A percentile compares a stretch with the other conserved stretches of the same genome.
These are phyloP conservation scores for Cataglyphis livida DNA, from an alignment of 2,888 invertebrate genomes.

Conservation along the genomic window DNA sequence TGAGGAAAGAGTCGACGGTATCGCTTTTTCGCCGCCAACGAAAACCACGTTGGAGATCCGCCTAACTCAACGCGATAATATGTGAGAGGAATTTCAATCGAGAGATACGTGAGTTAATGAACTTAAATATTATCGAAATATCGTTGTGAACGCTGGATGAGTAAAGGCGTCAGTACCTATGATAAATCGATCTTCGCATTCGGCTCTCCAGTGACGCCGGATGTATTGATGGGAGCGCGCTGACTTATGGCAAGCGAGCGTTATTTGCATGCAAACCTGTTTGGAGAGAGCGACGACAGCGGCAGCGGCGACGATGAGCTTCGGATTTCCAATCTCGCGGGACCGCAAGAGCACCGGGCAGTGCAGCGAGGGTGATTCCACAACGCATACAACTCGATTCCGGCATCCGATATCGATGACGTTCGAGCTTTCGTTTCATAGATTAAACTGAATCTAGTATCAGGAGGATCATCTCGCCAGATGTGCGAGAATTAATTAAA, in stretches of 20 bases:
- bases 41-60: constrained; percentile 34
- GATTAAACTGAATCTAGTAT: constrained; percentile 20
- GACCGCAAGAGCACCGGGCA: constrained; percentile 54
- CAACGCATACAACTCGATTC: constrained; percentile 11
- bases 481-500: background rate
- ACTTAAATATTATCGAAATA: background rate
- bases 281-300: constrained; percentile 53
- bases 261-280: constrained; percentile 75
- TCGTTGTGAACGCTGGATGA: constrained; percentile 3
- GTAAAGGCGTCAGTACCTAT: constrained; percentile 3
- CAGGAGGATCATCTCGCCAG: background rate
- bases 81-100: background rate
- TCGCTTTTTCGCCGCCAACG: constrained; percentile 49
- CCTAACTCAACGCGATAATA: constrained; percentile 5
- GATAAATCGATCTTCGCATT: constrained; percentile 41
- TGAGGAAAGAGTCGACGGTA: constrained; percentile 52
- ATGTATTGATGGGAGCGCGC: constrained; percentile 51
- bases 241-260: constrained; percentile 71
- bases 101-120: background rate
- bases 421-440: constrained; percentile 18
- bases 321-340: constrained; percentile 68
- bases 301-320: constrained; percentile 57
- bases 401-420: constrained; percentile 37
- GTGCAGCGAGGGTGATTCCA: constrained; percentile 38
- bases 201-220: constrained; percentile 39